A percentile compares a stretch with the other conserved stretches of the same genome.
These are phyloP conservation scores for Sycobia sp. DNA, from an alignment of 1,140 invertebrate genomes.

Conservation along the genomic window DNA sequence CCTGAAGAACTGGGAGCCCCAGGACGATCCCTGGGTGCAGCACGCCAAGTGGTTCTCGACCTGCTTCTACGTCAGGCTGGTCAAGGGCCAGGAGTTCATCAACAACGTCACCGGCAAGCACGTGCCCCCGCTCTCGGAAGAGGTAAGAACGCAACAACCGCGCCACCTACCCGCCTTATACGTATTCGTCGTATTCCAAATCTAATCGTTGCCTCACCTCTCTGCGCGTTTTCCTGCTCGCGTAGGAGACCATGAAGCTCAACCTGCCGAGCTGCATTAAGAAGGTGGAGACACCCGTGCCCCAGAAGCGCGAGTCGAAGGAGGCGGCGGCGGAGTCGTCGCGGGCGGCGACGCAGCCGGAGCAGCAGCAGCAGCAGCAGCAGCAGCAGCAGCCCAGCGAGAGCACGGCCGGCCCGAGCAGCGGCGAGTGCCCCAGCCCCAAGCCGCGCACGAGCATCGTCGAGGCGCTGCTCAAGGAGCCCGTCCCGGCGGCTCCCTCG, in stretches of 20 bases:
- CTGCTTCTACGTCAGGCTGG: constrained; percentile 75
- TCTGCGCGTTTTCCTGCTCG: background rate
- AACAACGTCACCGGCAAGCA: constrained; percentile 58
- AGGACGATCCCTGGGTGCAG: constrained; percentile 86
- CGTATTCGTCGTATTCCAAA: too few species aligned
- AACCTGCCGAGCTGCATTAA: constrained; percentile 52
- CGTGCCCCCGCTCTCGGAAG: constrained; percentile 45
- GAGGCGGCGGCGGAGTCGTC: constrained; percentile 8
- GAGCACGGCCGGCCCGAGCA: constrained; percentile 43
- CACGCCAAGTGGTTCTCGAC: constrained; percentile 84
- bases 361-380: constrained; percentile 6
- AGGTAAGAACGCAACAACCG: constrained; percentile 41
- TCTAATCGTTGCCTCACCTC: too few species aligned
- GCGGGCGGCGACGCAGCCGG: background rate
- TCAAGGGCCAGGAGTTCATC: constrained; percentile 77
- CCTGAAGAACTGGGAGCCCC: constrained; percentile 83
- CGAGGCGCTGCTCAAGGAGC: background rate
- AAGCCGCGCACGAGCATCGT: constrained; percentile 7
- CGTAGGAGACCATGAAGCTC: constrained; percentile 53
- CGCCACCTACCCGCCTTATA: too few species aligned
- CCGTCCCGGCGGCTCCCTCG: background rate
- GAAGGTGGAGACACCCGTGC: constrained; percentile 42
- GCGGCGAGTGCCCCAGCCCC: constrained; percentile 25
- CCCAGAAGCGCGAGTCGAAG: constrained; percentile 34
- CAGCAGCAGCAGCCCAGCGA: constrained; percentile 29